phyloP scores from a whole-genome alignment of 2,888 invertebrate genomes.

The Lasioglossum pauxillum region DNA sequence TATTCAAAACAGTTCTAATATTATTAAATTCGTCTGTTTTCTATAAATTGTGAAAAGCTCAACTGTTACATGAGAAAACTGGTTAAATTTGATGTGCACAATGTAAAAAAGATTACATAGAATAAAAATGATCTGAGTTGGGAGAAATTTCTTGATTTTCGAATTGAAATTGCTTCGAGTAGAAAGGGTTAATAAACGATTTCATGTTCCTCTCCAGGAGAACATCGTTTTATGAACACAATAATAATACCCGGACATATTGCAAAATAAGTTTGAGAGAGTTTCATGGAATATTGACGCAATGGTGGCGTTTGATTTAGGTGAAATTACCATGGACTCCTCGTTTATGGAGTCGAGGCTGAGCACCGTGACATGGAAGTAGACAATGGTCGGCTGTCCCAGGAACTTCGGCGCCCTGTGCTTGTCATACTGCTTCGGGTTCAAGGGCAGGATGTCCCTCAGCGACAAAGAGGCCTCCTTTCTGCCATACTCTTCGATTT shows the following conservation, averaged over 20 bases:
- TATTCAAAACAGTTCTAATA: too few species aligned
- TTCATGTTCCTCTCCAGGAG: too few species aligned
- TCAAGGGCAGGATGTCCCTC: conserved; percentile 93
- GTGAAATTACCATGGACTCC: conserved; percentile 92
- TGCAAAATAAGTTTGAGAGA: not conserved
- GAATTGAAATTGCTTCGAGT: too few species aligned
- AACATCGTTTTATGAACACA: not conserved
- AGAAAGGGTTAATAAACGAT: too few species aligned
- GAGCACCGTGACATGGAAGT: conserved; percentile 95
- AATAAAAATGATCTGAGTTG: too few species aligned
- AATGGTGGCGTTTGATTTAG: not conserved
- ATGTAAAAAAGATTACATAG: too few species aligned
- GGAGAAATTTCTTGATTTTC: too few species aligned
- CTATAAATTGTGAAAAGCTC: too few species aligned
- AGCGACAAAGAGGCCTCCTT: conserved; percentile 90
- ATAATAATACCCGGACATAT: not conserved
- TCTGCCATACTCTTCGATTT: conserved; percentile 81
- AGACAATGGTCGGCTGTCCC: conserved; percentile 94
- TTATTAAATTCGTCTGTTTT: too few species aligned
- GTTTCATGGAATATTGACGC: not conserved
- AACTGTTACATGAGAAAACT: too few species aligned
- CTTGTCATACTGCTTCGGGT: conserved; percentile 95
- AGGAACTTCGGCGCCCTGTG: conserved; percentile 94
- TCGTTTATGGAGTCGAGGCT: conserved; percentile 98
- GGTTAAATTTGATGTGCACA: too few species aligned